phyloP scores from a whole-genome alignment of 2,888 invertebrate genomes.

The Callimorpha dominula region DNA sequence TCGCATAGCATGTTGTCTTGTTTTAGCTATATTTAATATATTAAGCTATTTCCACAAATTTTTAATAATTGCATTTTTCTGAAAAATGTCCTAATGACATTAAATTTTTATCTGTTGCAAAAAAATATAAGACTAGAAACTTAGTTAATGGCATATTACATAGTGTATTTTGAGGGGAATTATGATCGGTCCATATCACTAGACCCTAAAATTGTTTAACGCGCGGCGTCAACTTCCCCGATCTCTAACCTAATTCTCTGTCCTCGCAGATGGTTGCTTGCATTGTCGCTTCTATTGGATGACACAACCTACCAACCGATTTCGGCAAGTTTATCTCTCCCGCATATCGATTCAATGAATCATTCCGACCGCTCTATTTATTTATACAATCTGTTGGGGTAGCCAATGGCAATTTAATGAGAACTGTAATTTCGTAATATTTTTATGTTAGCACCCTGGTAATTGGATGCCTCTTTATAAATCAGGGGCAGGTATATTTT shows the following conservation, averaged over 20 bases:
- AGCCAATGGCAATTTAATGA: conserved; percentile 2
- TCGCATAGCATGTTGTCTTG: too few relatives aligned
- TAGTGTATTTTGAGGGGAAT: too few relatives aligned
- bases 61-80: too few relatives aligned
- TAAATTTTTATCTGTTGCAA: too few relatives aligned
- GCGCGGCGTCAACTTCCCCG: too few relatives aligned
- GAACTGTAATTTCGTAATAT: neutral
- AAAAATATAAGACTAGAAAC: too few relatives aligned
- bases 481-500: conserved; percentile 27
- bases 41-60: too few relatives aligned
- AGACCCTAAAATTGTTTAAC: too few relatives aligned
- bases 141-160: too few relatives aligned
- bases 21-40: too few relatives aligned
- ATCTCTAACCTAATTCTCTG: conserved; percentile 66
- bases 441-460: neutral
- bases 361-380: conserved; percentile 39
- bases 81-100: too few relatives aligned
- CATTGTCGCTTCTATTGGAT: conserved; percentile 71
- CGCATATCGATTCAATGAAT: conserved; percentile 44
- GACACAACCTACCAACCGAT: conserved; percentile 55
- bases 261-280: conserved; percentile 70
- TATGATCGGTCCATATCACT: too few relatives aligned
- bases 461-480: neutral
- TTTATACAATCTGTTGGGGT: conserved; percentile 50
- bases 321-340: conserved; percentile 27